Evolutionary conservation across 2,797 vertebrate genomes (phyloP).

Genomic region (Siniperca obscura): DNA sequence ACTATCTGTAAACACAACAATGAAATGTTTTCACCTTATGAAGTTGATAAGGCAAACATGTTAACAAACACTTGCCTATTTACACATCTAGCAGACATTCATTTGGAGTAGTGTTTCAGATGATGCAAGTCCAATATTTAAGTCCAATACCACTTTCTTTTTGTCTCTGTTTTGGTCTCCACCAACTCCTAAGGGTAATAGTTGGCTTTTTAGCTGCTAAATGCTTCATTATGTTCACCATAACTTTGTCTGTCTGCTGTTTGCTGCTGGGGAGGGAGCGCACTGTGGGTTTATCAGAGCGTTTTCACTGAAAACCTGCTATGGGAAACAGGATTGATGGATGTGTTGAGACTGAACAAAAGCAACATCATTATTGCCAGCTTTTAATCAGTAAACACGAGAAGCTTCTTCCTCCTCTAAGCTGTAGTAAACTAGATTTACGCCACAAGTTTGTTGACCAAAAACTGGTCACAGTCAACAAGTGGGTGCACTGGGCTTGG

Average conservation of each 20-base stretch:
- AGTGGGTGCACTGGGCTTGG: conserved; percentile 26
- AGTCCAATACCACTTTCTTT: too few relatives aligned
- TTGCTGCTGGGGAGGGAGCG: background rate
- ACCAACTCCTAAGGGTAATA: background rate
- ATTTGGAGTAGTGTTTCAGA: background rate
- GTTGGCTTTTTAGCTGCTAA: background rate
- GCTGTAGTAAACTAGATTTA: conserved; percentile 21
- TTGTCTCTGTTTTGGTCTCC: conserved; percentile 20
- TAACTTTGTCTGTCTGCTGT: background rate
- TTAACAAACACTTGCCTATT: background rate
- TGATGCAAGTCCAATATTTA: background rate
- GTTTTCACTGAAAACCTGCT: background rate
- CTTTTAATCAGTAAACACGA: conserved; percentile 1
- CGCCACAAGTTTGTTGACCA: conserved; percentile 28
- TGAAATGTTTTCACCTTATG: background rate
- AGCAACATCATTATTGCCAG: background rate
- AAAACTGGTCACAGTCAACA: conserved; percentile 61
- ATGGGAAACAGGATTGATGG: background rate
- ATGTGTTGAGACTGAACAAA: background rate
- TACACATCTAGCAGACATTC: background rate
- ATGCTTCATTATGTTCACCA: background rate
- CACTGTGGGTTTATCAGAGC: background rate
- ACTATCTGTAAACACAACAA: background rate
- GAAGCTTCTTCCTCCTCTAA: conserved; percentile 4
- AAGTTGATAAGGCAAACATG: background rate